Evolutionary conservation across 2,113 vertebrate genomes (phyloP).

Genomic region (Harpagus bidentatus): DNA sequence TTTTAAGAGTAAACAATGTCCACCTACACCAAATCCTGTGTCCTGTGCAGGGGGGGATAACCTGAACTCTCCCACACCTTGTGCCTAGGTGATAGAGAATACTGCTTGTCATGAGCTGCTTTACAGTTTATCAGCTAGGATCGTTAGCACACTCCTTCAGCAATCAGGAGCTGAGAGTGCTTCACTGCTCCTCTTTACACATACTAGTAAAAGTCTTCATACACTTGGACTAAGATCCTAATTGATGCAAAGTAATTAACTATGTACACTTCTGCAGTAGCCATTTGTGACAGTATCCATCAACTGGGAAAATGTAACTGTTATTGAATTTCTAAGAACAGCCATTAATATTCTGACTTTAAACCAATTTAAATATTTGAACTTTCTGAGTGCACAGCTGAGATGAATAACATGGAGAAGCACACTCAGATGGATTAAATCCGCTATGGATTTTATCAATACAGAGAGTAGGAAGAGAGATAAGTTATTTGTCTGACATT

Average conservation of each 20-base stretch:
- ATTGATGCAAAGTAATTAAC: slow-evolving; percentile 2
- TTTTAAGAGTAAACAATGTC: neutral
- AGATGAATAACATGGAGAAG: slow-evolving; percentile 50
- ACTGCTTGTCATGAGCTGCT: neutral
- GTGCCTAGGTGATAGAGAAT: neutral
- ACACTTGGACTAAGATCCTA: neutral
- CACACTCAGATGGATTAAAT: slow-evolving; percentile 30
- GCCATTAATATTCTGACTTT: slow-evolving; percentile 35
- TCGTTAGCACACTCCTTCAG: neutral
- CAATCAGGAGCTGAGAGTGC: neutral
- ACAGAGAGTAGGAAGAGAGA: slow-evolving; percentile 23
- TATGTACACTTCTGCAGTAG: neutral
- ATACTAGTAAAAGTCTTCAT: neutral
- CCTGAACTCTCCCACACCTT: neutral
- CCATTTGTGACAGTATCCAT: neutral
- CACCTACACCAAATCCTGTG: neutral
- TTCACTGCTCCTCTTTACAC: neutral
- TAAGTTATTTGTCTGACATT: slow-evolving; percentile 52
- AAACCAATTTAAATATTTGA: slow-evolving; percentile 65
- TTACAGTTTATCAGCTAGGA: neutral
- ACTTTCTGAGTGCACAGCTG: slow-evolving; percentile 21
- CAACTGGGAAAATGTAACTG: neutral
- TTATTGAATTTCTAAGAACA: slow-evolving; percentile 15
- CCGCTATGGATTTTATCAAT: slow-evolving; percentile 46
- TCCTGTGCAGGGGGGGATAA: neutral